Evolutionary conservation across 2,797 vertebrate genomes (phyloP).

Genomic region (Myotis daubentonii): DNA sequence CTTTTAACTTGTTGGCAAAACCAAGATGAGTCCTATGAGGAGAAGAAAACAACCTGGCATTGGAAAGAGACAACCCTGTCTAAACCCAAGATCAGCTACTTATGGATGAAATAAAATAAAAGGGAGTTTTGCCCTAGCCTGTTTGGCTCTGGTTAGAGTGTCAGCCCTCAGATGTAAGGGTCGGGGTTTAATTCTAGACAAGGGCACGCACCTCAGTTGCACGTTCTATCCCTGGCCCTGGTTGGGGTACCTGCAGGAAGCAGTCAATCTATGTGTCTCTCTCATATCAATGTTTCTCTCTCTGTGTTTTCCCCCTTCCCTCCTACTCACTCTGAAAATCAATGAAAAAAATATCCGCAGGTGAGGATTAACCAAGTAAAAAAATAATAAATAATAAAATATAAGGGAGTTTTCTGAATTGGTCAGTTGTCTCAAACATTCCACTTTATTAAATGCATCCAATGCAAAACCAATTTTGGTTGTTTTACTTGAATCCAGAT

Average conservation of each 20-base stretch:
- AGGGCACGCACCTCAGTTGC: too few species aligned
- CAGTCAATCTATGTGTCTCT: too few species aligned
- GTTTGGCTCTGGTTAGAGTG: too few species aligned
- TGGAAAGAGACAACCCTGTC: slow-evolving; percentile 24
- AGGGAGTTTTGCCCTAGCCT: not conserved
- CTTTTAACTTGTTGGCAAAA: slow-evolving; percentile 49
- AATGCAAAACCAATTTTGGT: not conserved
- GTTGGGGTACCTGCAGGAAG: too few species aligned
- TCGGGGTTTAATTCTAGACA: too few species aligned
- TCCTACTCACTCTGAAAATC: too few species aligned
- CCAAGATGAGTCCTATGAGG: slow-evolving; percentile 17
- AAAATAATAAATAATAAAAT: not conserved
- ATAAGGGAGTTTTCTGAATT: not conserved
- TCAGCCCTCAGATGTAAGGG: too few species aligned
- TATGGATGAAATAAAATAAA: not conserved
- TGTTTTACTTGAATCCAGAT: slow-evolving; percentile 28
- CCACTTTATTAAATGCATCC: not conserved
- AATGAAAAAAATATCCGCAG: too few species aligned
- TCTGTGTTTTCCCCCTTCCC: too few species aligned
- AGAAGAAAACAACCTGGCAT: slow-evolving; percentile 8
- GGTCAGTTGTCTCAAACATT: not conserved
- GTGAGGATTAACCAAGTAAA: too few species aligned
- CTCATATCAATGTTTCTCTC: too few species aligned
- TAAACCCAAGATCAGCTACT: not conserved
- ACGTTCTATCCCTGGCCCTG: too few species aligned